phyloP scores from a whole-genome alignment of 2,113 vertebrate species.

The Semnornis frantzii region DNA sequence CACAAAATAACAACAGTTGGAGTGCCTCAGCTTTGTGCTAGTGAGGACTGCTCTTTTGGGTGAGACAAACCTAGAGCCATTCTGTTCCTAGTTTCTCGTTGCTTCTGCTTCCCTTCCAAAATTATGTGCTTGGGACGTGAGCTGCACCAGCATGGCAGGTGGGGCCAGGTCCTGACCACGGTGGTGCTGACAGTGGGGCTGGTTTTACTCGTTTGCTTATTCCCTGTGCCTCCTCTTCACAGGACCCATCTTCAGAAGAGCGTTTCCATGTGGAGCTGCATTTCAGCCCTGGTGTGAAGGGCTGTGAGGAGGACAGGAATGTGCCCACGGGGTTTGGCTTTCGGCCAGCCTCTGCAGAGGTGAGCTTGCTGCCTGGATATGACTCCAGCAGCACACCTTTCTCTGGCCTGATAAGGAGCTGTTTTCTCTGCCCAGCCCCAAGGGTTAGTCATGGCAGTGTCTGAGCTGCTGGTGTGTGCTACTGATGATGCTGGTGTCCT shows the following conservation, averaged over 20 bases:
- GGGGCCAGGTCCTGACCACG: background rate
- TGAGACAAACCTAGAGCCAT: background rate
- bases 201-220: background rate
- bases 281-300: constrained; percentile 97
- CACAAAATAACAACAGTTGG: background rate
- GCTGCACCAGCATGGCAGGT: background rate
- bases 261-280: constrained; percentile 98
- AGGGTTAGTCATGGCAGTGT: background rate
- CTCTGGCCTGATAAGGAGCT: background rate
- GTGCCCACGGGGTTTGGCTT: constrained; percentile 93
- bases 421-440: background rate
- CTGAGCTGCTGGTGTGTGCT: background rate
- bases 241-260: constrained; percentile 95
- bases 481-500: background rate
- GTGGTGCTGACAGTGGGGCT: background rate
- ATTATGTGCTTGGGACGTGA: background rate
- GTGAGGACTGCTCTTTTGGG: background rate
- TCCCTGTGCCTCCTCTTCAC: background rate
- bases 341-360: constrained; percentile 93
- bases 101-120: background rate
- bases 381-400: background rate
- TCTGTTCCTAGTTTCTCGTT: background rate
- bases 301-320: constrained; percentile 90
- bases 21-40: background rate
- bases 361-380: background rate